Evolutionary conservation across 2,888 invertebrate species (phyloP), one percentile per base, ranked within the genome.

Genomic region (Hydriomena furcata): DNA sequence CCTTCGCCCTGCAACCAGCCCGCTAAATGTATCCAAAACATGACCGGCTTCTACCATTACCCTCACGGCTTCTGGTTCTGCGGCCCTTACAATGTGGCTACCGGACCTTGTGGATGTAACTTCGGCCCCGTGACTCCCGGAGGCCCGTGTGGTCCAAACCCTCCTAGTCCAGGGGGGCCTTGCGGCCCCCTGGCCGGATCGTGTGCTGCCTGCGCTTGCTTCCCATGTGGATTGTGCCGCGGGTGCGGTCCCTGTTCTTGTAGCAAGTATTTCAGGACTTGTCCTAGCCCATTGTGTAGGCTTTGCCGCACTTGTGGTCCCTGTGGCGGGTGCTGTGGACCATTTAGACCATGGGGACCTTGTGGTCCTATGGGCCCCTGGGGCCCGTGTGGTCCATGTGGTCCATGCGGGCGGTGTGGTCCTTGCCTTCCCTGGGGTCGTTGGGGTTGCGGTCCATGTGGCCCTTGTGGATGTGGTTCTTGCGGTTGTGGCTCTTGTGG

Each of bases 61-160:
- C 84, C 84, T 0, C 80, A 84, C 32, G 84, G 84, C 1, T 73
- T 65, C 27, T 85, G 85, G 85, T 83, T 82, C 58, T 82, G 84
- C 35, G 82, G 85, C 0, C 84, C 84, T 0, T 84, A 84, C 56
- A 81, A 84, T 40, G 78, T 80, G 24, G 6, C 30, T 0, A 36
- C 65, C 0, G 75, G 75, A 2, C 65, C 66, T 1, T 76, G 78
- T 45, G 35, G 55, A 12, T 24, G 35, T 7, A 28, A 30, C 8
- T 8, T 31, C 20, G 48, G 52, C n/a, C 47, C 52, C 24, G 43
- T 54, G 7, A 40, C 20, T 8, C 77, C 79, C 0, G 65, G 70
- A 0, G 68, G 69, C 0, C 60, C 65, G 0, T 65, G 67, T 23
- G 53, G 63, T 17, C 37, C 51, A 2, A 46, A 48, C 7, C 48